phyloP scores from a whole-genome alignment of 2,113 vertebrate genomes.

The Hiodon alosoides region DNA sequence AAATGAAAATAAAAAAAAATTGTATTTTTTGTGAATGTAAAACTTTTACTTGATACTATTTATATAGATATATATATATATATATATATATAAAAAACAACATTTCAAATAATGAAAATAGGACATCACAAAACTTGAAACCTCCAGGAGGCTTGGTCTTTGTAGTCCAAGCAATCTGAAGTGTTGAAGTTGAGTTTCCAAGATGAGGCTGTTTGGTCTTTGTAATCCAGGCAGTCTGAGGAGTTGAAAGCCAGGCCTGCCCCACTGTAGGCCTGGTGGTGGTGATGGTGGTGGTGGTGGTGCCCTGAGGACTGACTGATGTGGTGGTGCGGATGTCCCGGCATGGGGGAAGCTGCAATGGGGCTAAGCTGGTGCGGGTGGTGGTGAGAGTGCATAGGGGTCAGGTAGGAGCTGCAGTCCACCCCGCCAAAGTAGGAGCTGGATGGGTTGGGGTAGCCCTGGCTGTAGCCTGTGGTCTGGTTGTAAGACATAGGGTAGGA shows the following conservation, averaged over 20 bases:
- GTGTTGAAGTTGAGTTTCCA: conserved; percentile 99
- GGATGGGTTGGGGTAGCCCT: conserved; percentile 75
- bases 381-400: conserved; percentile 88
- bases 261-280: conserved; percentile 77
- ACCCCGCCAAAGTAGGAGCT: conserved; percentile 88
- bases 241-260: conserved; percentile 81
- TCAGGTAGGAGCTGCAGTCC: conserved; percentile 88
- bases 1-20: background rate
- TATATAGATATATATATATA: no score
- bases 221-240: conserved; percentile 95
- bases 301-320: conserved; percentile 78
- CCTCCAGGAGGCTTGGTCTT: conserved; percentile 94
- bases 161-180: conserved; percentile 96
- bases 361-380: conserved; percentile 88
- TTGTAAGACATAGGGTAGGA: conserved; percentile 85
- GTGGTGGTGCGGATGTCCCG: conserved; percentile 75
- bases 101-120: conserved; percentile 4
- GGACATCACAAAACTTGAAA: conserved; percentile 89
- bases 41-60: no score
- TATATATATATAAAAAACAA: conserved; percentile 22
- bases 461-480: conserved; percentile 80
- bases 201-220: conserved; percentile 75
- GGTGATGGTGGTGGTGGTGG: conserved; percentile 77
- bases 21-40: background rate
- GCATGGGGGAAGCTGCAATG: conserved; percentile 79